A percentile compares a stretch with the other conserved stretches of the same genome.
phyloP scores from a whole-genome alignment of 2,888 invertebrate genomes.

The Holacanthella duospinosa region DNA sequence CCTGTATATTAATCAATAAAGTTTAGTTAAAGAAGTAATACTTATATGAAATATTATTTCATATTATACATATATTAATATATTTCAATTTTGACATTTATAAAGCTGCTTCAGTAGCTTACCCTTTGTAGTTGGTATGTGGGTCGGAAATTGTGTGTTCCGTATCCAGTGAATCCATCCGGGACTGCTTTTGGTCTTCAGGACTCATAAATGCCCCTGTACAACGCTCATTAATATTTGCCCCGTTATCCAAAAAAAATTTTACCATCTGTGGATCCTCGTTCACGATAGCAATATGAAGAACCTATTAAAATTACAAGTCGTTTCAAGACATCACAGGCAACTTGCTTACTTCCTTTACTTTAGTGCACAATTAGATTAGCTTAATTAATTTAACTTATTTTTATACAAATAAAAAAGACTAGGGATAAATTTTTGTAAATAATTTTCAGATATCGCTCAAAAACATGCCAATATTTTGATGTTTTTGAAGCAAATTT shows the following conservation, averaged over 20 bases:
- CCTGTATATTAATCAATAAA: too few species aligned
- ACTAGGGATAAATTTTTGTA: too few species aligned
- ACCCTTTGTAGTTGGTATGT: constrained; percentile 78
- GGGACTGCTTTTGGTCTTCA: constrained; percentile 88
- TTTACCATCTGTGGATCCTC: constrained; percentile 97
- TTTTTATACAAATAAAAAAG: too few species aligned
- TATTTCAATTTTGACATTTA: not conserved
- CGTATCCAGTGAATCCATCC: constrained; percentile 75
- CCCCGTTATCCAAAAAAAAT: constrained; percentile 80
- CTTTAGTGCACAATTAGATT: too few species aligned
- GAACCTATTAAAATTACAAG: too few species aligned
- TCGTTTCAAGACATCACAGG: too few species aligned
- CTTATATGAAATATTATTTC: not conserved
- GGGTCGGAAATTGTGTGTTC: constrained; percentile 77
- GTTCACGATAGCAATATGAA: constrained; percentile 96
- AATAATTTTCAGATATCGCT: too few species aligned
- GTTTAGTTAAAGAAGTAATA: too few species aligned
- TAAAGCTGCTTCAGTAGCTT: constrained; percentile 22
- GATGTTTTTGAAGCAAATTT: too few species aligned
- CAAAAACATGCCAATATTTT: too few species aligned
- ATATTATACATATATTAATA: not conserved
- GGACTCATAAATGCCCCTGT: constrained; percentile 92
- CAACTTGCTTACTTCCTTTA: too few species aligned
- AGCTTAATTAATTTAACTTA: too few species aligned
- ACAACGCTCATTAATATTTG: constrained; percentile 84